Evolutionary conservation across 2,888 invertebrate genomes (phyloP).

Genomic region (Siphlonurus alternatus): DNA sequence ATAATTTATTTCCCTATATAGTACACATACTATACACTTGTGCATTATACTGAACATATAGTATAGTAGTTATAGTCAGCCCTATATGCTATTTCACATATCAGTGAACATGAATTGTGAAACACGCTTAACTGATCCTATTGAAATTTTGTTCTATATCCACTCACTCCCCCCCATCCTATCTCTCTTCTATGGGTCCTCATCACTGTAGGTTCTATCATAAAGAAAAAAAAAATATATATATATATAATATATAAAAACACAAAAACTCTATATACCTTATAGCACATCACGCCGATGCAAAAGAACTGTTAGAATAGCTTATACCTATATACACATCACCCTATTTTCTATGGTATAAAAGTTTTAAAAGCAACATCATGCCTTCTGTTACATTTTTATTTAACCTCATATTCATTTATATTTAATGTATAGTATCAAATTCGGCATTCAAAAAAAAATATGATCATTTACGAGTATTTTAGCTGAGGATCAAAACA

Average conservation of each 20-base stretch:
- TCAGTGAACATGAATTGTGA: slow-evolving; percentile 45
- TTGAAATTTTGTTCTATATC: slow-evolving; percentile 21
- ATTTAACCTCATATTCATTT: background rate
- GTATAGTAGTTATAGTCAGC: background rate
- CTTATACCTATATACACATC: too few species aligned
- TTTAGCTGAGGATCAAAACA: too few species aligned
- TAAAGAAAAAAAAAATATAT: background rate
- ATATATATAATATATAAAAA: background rate
- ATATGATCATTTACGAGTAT: too few species aligned
- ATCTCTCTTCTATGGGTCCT: background rate
- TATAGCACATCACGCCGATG: background rate
- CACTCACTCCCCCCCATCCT: background rate
- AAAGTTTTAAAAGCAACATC: too few species aligned
- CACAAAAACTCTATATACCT: background rate
- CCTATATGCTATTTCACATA: slow-evolving; percentile 37
- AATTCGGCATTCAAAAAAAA: too few species aligned
- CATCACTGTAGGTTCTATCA: background rate
- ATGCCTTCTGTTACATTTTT: background rate
- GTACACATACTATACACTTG: background rate
- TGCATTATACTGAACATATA: background rate
- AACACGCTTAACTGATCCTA: slow-evolving; percentile 46
- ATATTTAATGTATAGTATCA: too few species aligned
- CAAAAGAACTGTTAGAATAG: too few species aligned
- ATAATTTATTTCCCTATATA: too few species aligned
- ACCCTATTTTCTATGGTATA: too few species aligned